These are phyloP conservation scores for Pocillopora verrucosa DNA, from an alignment of 64 coral and sea anemone species.

Conservation along the genomic window DNA sequence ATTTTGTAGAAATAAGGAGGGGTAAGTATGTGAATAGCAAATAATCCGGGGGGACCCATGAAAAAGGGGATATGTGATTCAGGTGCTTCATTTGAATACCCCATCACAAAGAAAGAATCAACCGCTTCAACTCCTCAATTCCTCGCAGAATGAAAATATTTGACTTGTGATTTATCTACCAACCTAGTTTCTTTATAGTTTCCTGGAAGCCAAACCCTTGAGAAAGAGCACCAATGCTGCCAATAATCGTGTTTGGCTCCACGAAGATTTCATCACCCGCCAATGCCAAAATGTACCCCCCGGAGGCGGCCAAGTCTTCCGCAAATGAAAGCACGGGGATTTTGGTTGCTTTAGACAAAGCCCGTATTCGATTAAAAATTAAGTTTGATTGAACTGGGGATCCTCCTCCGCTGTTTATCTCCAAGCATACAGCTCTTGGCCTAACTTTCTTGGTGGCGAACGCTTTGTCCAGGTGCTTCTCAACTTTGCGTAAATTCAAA, in stretches of 20 bases:
- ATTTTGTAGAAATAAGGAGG: too few relatives aligned
- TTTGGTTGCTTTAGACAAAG: conserved; percentile 45
- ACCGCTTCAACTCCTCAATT: too few relatives aligned
- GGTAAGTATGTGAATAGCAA: too few relatives aligned
- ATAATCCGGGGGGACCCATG: too few relatives aligned
- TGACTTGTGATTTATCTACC: not conserved
- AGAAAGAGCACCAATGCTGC: conserved; percentile 70
- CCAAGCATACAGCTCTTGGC: conserved; percentile 87
- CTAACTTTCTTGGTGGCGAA: conserved; percentile 83
- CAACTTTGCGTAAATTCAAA: conserved; percentile 66
- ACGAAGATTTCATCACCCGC: conserved; percentile 86
- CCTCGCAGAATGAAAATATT: not conserved
- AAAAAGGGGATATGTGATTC: too few relatives aligned
- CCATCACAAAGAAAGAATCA: too few relatives aligned
- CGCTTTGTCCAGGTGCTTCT: conserved; percentile 68
- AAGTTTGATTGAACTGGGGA: conserved; percentile 74
- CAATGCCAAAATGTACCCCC: conserved; percentile 79
- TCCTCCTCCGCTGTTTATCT: conserved; percentile 81
- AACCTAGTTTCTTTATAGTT: conserved; percentile 80
- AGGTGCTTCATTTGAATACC: too few relatives aligned
- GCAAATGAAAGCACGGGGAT: conserved; percentile 78
- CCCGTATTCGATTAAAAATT: conserved; percentile 74
- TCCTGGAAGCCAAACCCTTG: conserved; percentile 75
- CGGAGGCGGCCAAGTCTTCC: conserved; percentile 74
- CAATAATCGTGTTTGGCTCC: conserved; percentile 72